Base-by-base conservation (phyloP, 2,113 vertebrate genomes). In the Otocyon megalotis region DNA sequence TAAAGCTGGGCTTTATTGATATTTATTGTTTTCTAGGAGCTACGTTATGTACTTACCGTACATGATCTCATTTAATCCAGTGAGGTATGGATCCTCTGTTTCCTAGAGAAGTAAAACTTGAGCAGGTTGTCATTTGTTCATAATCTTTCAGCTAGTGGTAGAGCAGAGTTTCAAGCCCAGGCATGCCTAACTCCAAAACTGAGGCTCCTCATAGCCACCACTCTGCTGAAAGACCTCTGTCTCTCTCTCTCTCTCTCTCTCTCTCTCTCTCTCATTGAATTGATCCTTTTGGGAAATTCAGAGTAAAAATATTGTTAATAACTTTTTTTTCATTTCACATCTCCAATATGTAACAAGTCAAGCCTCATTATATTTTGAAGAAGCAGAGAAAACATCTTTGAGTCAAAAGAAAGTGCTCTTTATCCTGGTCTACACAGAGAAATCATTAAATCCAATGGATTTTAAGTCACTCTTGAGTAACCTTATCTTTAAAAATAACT, bases 401-500 rank as follows among this genome's bases (percentile, higher is more conserved):
- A 86, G 91, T 22, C 5, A 83, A 98, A 98, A 97, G 92, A 98
- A 98, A 87, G 90, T 82, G 3, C 95, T 98, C 93, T 97, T 97
- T 97, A 63, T 98, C 95, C 89, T 71, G 60, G 1, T 82, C 35
- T 83, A 71, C 22, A 83, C 79, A 91, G 94, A 80, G 77, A 82
- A 93, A 69, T 80, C 80, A 87, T 93, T 91, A 94, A 83, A 95
- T 26, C 30, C 14, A 32, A 2, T 71, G 19, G 71, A 93, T 93
- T 94, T 91, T 83, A 63, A 95, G 48, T 87, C 48, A 89, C 43
- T 58, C 72, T n/a, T 30, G 15, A 67, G 85, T 96, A 97, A 94
- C 54, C 56, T 79, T 89, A 91, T 90, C 90, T 92, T 97, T 97
- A 85, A 97, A 94, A 97, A 93, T 88, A 95, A 80, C 84, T 82